A percentile compares a stretch with the other conserved stretches of the same genome.
These are phyloP conservation scores for Aradus depressus DNA, from an alignment of 2,888 invertebrate genomes.

Conservation along the genomic window DNA sequence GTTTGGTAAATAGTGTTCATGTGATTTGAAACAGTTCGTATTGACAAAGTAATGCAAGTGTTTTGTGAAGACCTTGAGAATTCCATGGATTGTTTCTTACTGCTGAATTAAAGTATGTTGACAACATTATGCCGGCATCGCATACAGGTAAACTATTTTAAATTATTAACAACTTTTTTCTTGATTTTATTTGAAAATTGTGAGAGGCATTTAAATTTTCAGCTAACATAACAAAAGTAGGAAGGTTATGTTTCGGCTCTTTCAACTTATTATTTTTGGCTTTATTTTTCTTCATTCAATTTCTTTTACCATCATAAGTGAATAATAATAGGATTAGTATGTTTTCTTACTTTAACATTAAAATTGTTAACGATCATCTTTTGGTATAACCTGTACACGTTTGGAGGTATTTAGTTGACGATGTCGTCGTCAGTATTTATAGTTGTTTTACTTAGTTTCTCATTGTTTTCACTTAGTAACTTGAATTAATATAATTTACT, in stretches of 20 bases:
- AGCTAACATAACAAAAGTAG: slow-evolving; percentile 16
- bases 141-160: slow-evolving; percentile 4
- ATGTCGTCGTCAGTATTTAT: no score
- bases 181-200: neutral
- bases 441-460: no score
- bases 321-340: no score
- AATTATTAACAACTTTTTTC: neutral
- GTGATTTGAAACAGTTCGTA: slow-evolving; percentile 8
- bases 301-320: no score
- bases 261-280: no score
- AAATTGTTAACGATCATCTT: no score
- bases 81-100: slow-evolving; percentile 13
- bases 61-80: slow-evolving; percentile 15
- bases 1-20: slow-evolving; percentile 6
- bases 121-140: slow-evolving; percentile 18
- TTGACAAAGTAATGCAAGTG: slow-evolving; percentile 3
- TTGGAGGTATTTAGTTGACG: no score
- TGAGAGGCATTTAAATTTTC: neutral
- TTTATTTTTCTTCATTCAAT: no score
- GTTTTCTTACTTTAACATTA: no score
- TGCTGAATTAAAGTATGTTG: slow-evolving; percentile 11
- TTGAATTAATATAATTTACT: no score
- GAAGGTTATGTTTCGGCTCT: slow-evolving; percentile 17
- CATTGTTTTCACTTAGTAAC: no score
- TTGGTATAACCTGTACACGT: no score